Base-by-base conservation (phyloP, 2,888 invertebrate genomes). In the Drosophila longiperda region DNA sequence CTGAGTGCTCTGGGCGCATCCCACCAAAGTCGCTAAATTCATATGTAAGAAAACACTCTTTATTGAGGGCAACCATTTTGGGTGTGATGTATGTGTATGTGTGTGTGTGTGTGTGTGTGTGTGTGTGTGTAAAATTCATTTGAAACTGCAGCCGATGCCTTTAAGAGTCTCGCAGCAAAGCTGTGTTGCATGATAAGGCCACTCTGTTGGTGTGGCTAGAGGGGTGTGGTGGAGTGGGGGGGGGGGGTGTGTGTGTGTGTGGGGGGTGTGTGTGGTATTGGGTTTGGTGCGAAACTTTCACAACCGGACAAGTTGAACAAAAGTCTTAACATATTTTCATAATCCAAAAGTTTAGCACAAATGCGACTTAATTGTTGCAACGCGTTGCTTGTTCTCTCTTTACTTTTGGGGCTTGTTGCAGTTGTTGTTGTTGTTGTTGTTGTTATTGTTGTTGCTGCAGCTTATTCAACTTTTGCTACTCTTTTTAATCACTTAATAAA, bases 241-340 rank as follows among this genome's bases (percentile, higher is more conserved):
- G 1, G 26, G 26, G 26, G 26, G 26, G 26, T 26, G 26, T 26
- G 26, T 1, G 23, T 23, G 23, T 23, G 23, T 1, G 26, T n/a
- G n/a, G n/a, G 12, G 26, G 38, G 29, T 8, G 42, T 36, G 34
- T 23, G 36, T n/a, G 50, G 17, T 26, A 1, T 32, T 12, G 9
- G 23, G 48, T 23, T 33, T 48, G 55, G 45, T n/a, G 33, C 20
- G 45, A 76, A 83, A 84, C 45, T 80, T 85, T 82, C 59, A 49
- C 74, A 78, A 67, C 69, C 80, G 89, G 77, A 83, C 86, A 90
- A 86, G 90, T 90, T 90, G 83, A 86, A 83, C 87, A 86, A 90
- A 90, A 90, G 89, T 86, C 85, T 90, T 83, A 88, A 76, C 90
- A 86, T 88, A 86, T 86, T 90, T 90, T 88, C 83, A 74, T 82